phyloP scores from a whole-genome alignment of 1,140 invertebrate genomes.

The Trachymyrmex cornetzi region DNA sequence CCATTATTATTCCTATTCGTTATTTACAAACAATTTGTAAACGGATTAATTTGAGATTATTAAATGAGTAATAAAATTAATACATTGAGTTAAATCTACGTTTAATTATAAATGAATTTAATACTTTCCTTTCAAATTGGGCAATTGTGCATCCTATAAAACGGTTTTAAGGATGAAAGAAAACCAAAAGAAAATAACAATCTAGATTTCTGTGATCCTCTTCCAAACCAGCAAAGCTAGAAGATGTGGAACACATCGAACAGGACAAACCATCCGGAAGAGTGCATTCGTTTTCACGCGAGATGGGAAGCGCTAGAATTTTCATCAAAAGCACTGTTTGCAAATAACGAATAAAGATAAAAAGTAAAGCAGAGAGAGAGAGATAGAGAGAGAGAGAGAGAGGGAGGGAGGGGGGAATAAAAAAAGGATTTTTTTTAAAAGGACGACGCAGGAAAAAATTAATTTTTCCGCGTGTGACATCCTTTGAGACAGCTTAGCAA shows the following conservation, averaged over 20 bases:
- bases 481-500: slow-evolving; percentile 80
- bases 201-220: neutral
- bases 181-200: slow-evolving; percentile 9
- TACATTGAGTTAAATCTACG: neutral
- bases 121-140: neutral
- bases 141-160: neutral
- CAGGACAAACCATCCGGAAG: slow-evolving; percentile 19
- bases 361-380: neutral
- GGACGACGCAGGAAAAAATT: slow-evolving; percentile 74
- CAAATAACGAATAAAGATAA: slow-evolving; percentile 18
- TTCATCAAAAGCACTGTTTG: slow-evolving; percentile 61
- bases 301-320: neutral
- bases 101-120: neutral
- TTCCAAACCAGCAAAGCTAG: neutral
- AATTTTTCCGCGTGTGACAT: slow-evolving; percentile 80
- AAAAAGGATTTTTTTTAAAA: neutral
- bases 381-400: neutral
- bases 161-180: neutral
- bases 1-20: too few relatives aligned
- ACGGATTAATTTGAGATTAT: neutral
- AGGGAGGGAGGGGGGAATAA: neutral
- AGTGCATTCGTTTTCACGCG: slow-evolving; percentile 15
- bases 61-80: neutral
- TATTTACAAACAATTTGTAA: neutral
- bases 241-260: neutral